These are phyloP conservation scores for Octomys mimax DNA, from an alignment of 2,797 vertebrate species.

Conservation along the genomic window DNA sequence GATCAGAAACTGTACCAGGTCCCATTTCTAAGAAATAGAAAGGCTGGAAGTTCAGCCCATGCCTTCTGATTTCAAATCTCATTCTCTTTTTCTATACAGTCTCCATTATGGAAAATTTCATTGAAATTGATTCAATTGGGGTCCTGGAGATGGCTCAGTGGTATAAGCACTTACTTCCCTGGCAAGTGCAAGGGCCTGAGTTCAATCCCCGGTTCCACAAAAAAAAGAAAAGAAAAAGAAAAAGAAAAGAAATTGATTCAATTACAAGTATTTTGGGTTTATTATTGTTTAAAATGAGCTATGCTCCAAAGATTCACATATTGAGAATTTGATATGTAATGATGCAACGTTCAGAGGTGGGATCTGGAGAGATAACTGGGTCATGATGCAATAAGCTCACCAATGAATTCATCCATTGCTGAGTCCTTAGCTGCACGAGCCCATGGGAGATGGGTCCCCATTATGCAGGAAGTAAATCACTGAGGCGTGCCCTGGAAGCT, in stretches of 20 bases:
- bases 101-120: constrained; percentile 32
- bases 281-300: background rate
- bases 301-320: background rate
- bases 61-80: background rate
- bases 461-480: background rate
- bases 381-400: background rate
- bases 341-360: background rate
- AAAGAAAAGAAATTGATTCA: background rate
- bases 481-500: background rate
- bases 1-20: background rate
- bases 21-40: background rate
- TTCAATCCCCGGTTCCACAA: no score
- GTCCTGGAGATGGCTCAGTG: no score
- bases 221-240: no score
- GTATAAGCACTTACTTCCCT: no score
- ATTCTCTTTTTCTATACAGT: background rate
- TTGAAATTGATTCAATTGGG: constrained; percentile 1
- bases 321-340: background rate
- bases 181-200: no score
- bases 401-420: background rate
- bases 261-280: constrained; percentile 8
- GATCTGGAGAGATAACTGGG: background rate
- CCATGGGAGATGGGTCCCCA: background rate
- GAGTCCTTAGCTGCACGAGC: background rate
- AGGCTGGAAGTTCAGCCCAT: background rate